These are phyloP conservation scores for Halcyon malimbica DNA, from an alignment of 2,113 vertebrate genomes.

Conservation along the genomic window DNA sequence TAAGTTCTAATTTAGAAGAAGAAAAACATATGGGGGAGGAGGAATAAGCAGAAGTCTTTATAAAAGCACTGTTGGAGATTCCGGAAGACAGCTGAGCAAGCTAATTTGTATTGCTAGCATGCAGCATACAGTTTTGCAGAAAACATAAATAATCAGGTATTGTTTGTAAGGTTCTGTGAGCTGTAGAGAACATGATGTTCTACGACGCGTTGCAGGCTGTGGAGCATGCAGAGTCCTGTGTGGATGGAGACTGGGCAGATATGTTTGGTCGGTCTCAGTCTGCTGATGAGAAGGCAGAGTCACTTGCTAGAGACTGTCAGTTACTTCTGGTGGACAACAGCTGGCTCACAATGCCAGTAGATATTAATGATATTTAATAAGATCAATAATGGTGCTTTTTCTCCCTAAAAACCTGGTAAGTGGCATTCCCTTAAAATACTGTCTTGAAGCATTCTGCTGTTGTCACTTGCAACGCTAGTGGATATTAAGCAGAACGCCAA, in stretches of 20 bases:
- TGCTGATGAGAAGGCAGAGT: neutral
- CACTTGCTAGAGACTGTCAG: neutral
- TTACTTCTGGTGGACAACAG: neutral
- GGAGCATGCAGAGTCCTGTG: neutral
- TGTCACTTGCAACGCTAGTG: neutral
- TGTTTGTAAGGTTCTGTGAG: neutral
- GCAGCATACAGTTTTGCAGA: neutral
- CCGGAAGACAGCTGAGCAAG: neutral
- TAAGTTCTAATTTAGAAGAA: neutral
- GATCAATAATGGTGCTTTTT: neutral
- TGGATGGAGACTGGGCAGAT: neutral
- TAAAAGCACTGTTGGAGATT: slow-evolving; percentile 26
- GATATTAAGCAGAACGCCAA: neutral
- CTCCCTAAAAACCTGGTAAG: neutral
- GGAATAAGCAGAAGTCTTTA: neutral
- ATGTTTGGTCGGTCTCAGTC: neutral
- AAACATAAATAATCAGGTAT: neutral
- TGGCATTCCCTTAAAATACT: neutral
- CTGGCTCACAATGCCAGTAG: neutral
- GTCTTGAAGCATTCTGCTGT: neutral
- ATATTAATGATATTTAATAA: neutral
- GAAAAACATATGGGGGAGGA: neutral
- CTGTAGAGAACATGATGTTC: neutral
- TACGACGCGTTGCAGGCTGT: neutral
- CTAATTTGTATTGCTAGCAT: neutral